Conservation (phyloP, 1,140 invertebrate species). For the Triops cancriformis region DNA sequence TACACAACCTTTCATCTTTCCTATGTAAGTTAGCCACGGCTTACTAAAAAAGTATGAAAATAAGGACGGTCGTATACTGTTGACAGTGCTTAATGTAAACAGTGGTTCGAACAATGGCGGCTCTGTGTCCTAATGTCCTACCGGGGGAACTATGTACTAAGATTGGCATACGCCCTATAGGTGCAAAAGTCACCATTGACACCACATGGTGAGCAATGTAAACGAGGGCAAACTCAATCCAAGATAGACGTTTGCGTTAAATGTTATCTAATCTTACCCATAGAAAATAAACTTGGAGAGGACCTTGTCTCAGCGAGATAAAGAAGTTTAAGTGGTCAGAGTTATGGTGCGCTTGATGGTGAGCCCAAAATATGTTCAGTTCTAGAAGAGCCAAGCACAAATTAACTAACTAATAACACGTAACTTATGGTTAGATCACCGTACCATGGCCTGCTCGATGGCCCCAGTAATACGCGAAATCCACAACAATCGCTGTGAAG, state of each 20-base stretch:
- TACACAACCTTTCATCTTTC: no score
- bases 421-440: constrained; percentile 18
- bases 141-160: no score
- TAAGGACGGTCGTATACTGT: no score
- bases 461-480: constrained; percentile 88
- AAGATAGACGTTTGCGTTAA: not conserved
- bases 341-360: constrained; percentile 42
- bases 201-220: no score
- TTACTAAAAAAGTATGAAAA: no score
- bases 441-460: constrained; percentile 79
- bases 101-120: no score
- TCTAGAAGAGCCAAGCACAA: not conserved
- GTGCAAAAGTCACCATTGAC: no score
- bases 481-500: constrained; percentile 61
- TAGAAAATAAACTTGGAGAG: constrained; percentile 36
- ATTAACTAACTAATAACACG: not conserved
- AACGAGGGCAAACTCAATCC: no score
- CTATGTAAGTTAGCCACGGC: no score
- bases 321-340: constrained; percentile 35
- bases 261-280: constrained; percentile 34
- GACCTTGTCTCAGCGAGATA: constrained; percentile 43
- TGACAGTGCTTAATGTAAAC: no score
- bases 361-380: constrained; percentile 19
- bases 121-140: no score
- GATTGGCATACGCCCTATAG: no score